Evolutionary conservation across 2,797 vertebrate species (phyloP).

Genomic region (Micromesistius poutassou): DNA sequence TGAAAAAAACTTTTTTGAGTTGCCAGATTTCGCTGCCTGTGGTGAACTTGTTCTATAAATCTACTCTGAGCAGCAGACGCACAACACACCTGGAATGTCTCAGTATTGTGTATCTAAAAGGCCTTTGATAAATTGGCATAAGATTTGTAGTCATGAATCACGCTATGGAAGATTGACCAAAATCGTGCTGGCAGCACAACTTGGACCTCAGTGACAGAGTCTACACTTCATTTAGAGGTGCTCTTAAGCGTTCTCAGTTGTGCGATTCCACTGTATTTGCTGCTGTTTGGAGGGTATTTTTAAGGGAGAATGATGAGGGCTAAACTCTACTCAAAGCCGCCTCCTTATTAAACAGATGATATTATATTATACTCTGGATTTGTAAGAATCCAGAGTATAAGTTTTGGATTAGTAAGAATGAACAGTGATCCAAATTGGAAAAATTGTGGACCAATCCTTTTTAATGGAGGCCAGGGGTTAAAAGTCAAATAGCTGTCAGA

Average conservation of each 20-base stretch:
- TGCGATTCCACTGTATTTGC: background rate
- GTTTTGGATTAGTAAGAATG: background rate
- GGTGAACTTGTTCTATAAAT: slow-evolving; percentile 39
- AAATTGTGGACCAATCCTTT: background rate
- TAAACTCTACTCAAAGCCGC: background rate
- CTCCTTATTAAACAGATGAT: background rate
- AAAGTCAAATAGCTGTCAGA: background rate
- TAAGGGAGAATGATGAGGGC: background rate
- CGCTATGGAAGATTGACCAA: background rate
- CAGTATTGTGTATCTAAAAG: slow-evolving; percentile 26
- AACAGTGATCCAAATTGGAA: background rate
- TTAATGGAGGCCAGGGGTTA: background rate
- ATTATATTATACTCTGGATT: background rate
- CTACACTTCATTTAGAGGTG: background rate
- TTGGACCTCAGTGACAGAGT: background rate
- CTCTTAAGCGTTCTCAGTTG: background rate
- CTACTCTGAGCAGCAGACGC: slow-evolving; percentile 1
- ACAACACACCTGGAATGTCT: slow-evolving; percentile 27
- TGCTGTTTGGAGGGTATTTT: background rate
- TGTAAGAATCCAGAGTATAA: too few species aligned
- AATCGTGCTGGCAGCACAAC: background rate
- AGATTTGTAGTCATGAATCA: slow-evolving; percentile 33
- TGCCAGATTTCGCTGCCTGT: slow-evolving; percentile 17
- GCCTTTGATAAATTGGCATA: slow-evolving; percentile 54
- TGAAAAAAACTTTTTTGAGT: background rate